A percentile compares a stretch with the other conserved stretches of the same genome.
These are phyloP conservation scores for Cassiopea xamachana DNA, from an alignment of 30 jellyfish, hydroid and myxozoan genomes.

Conservation along the genomic window DNA sequence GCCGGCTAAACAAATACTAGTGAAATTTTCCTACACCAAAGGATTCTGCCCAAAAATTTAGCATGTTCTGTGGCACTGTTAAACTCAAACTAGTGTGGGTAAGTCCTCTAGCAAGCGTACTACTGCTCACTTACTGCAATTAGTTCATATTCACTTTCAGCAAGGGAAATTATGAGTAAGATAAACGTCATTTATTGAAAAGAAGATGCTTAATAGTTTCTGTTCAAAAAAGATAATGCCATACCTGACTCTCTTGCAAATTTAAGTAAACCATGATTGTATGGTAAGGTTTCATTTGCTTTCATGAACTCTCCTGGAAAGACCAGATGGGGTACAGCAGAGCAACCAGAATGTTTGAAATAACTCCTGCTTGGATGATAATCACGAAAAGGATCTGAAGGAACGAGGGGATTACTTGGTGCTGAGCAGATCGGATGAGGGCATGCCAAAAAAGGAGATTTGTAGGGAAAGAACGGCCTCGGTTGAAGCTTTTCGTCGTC, in stretches of 20 bases:
- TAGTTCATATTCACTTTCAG: too few species aligned
- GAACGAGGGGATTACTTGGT: conserved; percentile 49
- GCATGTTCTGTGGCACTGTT: too few species aligned
- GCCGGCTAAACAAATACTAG: too few species aligned
- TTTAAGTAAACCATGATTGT: not conserved
- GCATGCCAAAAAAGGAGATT: conserved; percentile 35
- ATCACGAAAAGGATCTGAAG: conserved; percentile 18
- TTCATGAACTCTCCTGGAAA: not conserved
- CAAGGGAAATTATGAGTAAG: too few species aligned
- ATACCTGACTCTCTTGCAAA: conserved; percentile 9
- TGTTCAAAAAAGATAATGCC: not conserved
- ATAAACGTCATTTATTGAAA: too few species aligned
- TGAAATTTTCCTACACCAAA: too few species aligned
- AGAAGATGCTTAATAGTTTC: too few species aligned
- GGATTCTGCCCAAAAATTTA: too few species aligned
- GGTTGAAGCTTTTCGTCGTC: conserved; percentile 2
- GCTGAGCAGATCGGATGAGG: conserved; percentile 57
- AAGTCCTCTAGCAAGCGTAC: too few species aligned
- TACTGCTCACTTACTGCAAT: too few species aligned
- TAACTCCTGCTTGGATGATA: conserved; percentile 12
- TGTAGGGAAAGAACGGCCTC: not conserved
- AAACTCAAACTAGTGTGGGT: too few species aligned
- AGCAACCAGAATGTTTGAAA: conserved; percentile 25
- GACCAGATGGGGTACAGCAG: conserved; percentile 3
- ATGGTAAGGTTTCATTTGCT: conserved; percentile 1